A percentile compares a stretch with the other conserved stretches of the same genome.
Evolutionary conservation across 2,113 vertebrate species (phyloP).

Genomic region (Pterophyllum scalare): DNA sequence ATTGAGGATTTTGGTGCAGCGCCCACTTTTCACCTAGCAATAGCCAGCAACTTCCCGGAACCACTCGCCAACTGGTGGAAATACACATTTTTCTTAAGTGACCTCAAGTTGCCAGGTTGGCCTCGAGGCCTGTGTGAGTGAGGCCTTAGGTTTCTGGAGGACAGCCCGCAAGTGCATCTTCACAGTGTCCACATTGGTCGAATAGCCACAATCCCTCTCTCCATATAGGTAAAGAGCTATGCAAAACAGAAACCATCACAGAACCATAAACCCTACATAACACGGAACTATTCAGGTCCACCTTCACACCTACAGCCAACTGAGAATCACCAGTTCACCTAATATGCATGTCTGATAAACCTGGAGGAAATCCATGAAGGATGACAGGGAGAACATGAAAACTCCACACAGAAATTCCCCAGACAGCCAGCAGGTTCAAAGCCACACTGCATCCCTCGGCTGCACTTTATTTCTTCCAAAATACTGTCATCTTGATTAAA

Average conservation of each 20-base stretch:
- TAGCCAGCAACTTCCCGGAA: not conserved
- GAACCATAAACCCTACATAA: too few species aligned
- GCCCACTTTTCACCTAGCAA: not conserved
- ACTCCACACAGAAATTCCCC: too few species aligned
- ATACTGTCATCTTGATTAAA: not conserved
- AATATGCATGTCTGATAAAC: not conserved
- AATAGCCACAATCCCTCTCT: too few species aligned
- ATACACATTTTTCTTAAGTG: not conserved
- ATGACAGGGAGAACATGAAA: not conserved
- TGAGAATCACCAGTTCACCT: not conserved
- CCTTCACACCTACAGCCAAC: not conserved
- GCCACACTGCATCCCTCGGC: not conserved
- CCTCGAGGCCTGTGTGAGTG: not conserved
- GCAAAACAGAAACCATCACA: too few species aligned
- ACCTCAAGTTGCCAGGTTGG: not conserved
- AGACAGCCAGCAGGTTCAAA: too few species aligned
- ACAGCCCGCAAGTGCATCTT: not conserved
- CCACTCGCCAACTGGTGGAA: not conserved
- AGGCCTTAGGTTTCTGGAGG: not conserved
- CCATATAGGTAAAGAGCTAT: too few species aligned
- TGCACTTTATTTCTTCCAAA: not conserved
- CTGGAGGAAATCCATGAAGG: not conserved
- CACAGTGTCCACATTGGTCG: too few species aligned
- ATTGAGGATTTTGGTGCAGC: not conserved
- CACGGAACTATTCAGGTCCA: too few species aligned